phyloP scores from a whole-genome alignment of 2,888 invertebrate species.

The Atherix ibis region DNA sequence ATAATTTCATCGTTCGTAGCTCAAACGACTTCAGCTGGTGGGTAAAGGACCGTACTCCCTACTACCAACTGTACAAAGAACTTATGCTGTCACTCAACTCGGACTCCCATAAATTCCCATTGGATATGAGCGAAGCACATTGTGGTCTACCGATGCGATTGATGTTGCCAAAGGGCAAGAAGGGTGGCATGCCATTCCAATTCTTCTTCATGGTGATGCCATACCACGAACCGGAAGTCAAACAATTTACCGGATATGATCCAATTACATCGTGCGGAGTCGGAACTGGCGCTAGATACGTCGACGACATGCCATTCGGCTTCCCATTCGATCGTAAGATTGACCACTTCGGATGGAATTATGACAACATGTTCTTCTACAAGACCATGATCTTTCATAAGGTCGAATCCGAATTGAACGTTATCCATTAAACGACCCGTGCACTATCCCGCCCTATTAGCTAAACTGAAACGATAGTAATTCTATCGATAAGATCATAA shows the following conservation, averaged over 20 bases:
- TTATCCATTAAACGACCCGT: conserved; percentile 8
- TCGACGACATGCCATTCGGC: conserved; percentile 40
- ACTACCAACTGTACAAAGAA: conserved; percentile 33
- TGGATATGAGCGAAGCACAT: conserved; percentile 36
- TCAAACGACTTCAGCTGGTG: conserved; percentile 51
- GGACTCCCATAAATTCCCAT: conserved; percentile 31
- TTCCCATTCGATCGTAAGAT: conserved; percentile 61
- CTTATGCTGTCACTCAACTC: conserved; percentile 34
- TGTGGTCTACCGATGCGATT: conserved; percentile 46
- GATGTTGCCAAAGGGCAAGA: conserved; percentile 46
- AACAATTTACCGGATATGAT: conserved; percentile 35
- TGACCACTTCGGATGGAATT: conserved; percentile 41
- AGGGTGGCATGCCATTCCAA: conserved; percentile 45
- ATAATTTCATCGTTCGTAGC: conserved; percentile 37
- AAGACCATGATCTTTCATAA: conserved; percentile 52
- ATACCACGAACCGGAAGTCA: conserved; percentile 32
- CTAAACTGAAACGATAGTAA: neutral
- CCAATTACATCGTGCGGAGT: conserved; percentile 36
- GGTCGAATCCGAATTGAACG: conserved; percentile 30
- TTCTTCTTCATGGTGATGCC: conserved; percentile 44
- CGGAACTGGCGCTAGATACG: conserved; percentile 32
- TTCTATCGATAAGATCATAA: conserved; percentile 1
- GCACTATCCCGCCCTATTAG: neutral
- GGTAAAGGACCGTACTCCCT: conserved; percentile 42
- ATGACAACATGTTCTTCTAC: conserved; percentile 51